phyloP scores from a whole-genome alignment of 2,113 vertebrate genomes.

The Engystomops pustulosus region DNA sequence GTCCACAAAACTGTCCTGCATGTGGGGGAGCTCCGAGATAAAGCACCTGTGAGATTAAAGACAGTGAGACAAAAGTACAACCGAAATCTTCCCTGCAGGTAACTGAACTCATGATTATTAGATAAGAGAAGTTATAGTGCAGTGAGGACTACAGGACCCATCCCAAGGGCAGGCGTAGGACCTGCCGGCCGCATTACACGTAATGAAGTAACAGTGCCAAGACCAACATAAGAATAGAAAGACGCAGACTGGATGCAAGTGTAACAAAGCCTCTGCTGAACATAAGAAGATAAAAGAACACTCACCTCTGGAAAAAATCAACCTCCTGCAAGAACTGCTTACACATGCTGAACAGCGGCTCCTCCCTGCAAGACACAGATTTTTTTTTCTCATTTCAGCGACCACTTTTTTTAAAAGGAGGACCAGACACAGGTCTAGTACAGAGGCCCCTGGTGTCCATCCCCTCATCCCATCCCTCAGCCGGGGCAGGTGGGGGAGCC shows the following conservation, averaged over 20 bases:
- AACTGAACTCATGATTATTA: no score
- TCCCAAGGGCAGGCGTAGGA: no score
- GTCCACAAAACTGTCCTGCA: constrained; percentile 94
- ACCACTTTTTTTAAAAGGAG: no score
- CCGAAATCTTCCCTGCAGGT: not conserved
- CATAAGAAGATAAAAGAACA: not conserved
- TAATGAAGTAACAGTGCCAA: no score
- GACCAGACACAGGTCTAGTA: no score
- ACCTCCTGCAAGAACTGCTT: constrained; percentile 94
- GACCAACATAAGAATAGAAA: no score
- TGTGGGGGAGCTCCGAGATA: constrained; percentile 85
- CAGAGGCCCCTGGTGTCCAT: no score
- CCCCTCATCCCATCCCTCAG: no score
- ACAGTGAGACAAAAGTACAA: not conserved
- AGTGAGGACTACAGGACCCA: no score
- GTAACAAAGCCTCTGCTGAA: not conserved
- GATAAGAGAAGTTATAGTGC: no score
- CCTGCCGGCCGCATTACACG: no score
- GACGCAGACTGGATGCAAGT: not conserved
- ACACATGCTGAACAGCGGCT: constrained; percentile 85
- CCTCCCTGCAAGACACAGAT: constrained; percentile 74
- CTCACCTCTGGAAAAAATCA: constrained; percentile 92
- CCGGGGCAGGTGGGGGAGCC: no score
- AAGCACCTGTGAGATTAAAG: constrained; percentile 77
- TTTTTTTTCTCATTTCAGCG: not conserved